Base-by-base conservation (phyloP, 2,797 vertebrate genomes). In the Urocyon cinereoargenteus region DNA sequence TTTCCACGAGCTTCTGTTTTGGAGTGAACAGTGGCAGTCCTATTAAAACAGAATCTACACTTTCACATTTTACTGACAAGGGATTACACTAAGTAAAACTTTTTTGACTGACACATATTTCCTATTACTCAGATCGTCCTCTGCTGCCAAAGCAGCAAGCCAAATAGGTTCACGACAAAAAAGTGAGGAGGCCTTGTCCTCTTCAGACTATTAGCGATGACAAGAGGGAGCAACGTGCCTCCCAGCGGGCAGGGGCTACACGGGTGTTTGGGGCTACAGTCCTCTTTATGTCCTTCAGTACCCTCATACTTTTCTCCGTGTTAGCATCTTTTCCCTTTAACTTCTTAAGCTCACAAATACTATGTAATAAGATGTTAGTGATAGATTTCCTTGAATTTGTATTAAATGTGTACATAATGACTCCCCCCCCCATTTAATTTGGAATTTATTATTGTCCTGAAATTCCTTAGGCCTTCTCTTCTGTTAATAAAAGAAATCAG, bases 61-160 rank as follows among this genome's bases (percentile, higher is more conserved):
- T 97, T 98, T 87, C 95, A 94, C 82, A 97, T 98, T 98, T 98
- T 86, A 94, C 96, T 97, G 97, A 98, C 96, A 98, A 96, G 92
- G 72, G 93, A 98, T 98, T 98, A 98, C 89, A 96, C 93, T 97
- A 98, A 98, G 98, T 97, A 98, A 98, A 98, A 97, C 57, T 91
- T 53, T 98, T 98, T 97, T 98, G 98, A 98, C 96, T 98, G 97
- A 98, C 96, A 93, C 88, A 75, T 97, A 86, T 98, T 98, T 98
- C 88, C 96, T 94, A 90, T 98, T 98, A 98, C 92, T 98, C 90
- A 98, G 49, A 98, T 97, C 97, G 96, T 98, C 98, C 97, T 98
- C 98, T 98, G 84, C 94, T 98, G 98, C 78, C 98, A 98, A 96
- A 98, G 93, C 10, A 98, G 77, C 64, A 92, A 96, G 96, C 96